phyloP scores from a whole-genome alignment of 2,113 vertebrate genomes.

The Petroica traversi region DNA sequence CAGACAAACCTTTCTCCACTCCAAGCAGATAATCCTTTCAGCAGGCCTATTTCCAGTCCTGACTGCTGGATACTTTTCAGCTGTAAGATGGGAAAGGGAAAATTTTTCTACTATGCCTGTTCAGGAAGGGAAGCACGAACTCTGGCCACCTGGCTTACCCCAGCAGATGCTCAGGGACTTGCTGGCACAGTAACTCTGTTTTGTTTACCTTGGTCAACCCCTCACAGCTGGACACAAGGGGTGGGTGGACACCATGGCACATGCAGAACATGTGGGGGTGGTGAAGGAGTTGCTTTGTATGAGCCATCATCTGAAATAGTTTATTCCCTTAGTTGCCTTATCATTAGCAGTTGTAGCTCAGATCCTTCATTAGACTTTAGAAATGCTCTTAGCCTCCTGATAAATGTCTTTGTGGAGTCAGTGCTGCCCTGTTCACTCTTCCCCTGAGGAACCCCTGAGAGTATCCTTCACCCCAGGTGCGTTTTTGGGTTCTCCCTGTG shows the following conservation, averaged over 20 bases:
- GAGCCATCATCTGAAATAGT: background rate
- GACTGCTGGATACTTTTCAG: background rate
- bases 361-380: background rate
- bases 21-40: background rate
- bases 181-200: background rate
- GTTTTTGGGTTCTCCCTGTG: background rate
- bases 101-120: background rate
- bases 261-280: background rate
- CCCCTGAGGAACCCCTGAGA: background rate
- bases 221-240: background rate
- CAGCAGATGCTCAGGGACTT: background rate
- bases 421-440: background rate
- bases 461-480: background rate
- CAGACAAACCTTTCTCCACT: background rate
- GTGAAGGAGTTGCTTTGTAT: background rate
- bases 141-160: background rate
- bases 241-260: fast-evolving
- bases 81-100: background rate
- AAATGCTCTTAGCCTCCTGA: background rate
- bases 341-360: background rate
- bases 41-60: background rate
- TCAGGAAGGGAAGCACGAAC: background rate
- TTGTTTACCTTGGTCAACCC: background rate
- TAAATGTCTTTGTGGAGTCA: background rate
- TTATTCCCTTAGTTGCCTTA: background rate